Evolutionary conservation across 2,888 invertebrate species (phyloP), one percentile per base, ranked within the genome.

Genomic region (Nysson spinosus): DNA sequence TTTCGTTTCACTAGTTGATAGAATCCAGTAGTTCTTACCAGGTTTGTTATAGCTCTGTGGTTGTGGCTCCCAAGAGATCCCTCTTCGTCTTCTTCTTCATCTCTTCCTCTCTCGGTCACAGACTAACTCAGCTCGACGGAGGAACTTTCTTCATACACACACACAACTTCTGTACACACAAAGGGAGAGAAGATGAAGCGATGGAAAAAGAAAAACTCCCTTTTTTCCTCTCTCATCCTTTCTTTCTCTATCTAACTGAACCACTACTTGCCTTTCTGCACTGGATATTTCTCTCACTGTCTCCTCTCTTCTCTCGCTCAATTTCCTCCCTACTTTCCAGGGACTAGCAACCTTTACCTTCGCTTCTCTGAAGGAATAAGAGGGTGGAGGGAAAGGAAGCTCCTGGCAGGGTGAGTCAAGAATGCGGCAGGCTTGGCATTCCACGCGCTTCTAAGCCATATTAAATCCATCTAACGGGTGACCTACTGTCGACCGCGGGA

Each of bases 381-480:
- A 46, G 17, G 50, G 54, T 7, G 47, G 44, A 54, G 54, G 51
- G n/a, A n/a, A 55, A 62, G 62, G 50, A 67, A 64, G 52, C 66
- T 39, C 46, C 32, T n/a, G 43, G 39, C 46, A 30, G 60, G 72
- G 50, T 40, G 46, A 42, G 49, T 28, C 44, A 57, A 66, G 74
- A 79, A 75, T 69, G 70, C 75, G 57, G 62, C 72, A 50, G 47
- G 65, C 68, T 69, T 64, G 65, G 69, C 67, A 78, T 79, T 72
- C 73, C 72, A 35, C 65, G 60, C 75, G 64, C 55, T 62, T 69
- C 73, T 71, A 56, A 72, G 69, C 69, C 72, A 75, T 79, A 79
- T 78, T 78, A 79, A 79, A 79, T 70, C 68, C 71, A 67, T 54
- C 68, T 69, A 76, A 76, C 79, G 77, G 76, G 67, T 72, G 77